Evolutionary conservation across 2,797 vertebrate genomes (phyloP), one percentile per base, ranked within the genome.

Genomic region (Labeo calbasu): DNA sequence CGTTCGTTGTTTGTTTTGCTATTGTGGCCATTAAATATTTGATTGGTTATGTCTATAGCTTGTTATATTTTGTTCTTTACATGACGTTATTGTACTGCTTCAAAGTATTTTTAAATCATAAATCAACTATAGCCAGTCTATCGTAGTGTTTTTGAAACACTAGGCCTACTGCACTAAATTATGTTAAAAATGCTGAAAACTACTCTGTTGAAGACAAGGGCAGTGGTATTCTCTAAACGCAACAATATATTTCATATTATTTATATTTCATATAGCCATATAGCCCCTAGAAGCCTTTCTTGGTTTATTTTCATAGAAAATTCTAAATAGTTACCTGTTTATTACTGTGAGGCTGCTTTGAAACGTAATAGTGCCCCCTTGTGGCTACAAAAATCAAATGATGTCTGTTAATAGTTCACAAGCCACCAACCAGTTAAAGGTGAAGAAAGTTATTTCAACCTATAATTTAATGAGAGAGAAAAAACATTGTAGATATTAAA

Each of bases 181-280:
- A n/a, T n/a, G n/a, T n/a, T n/a, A 28, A 28, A 61, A 76, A 63
- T 17, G 6, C 11, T 40, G 13, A 15, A 57, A 40, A 32, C 28
- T 32, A 2, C 28, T 32, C 28, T 32, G 28, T 32, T 32, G 28
- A 19, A 61, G 14, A 77, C 21, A 6, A 77, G 9, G 8, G 1
- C n/a, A 46, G 23, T 55, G 0, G 9, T 48, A 17, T n/a, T 13
- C 10, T 55, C 53, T 25, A 40, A 81, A 65, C 14, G 17, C 57
- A 85, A 43, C 46, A 32, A 57, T 23, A 61, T 48, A 73, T n/a
- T 48, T 82, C 5, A 51, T 51, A 11, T 23, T 55, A 21, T 61
- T 61, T 59, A 59, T 12, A 25, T 61, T 61, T 25, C 2, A 61
- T 4, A 61, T 23, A 25, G 59, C 59, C 23, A 61, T 14, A 61